Conservation (phyloP, 2,888 invertebrate species). For the Pheosia tremula region DNA sequence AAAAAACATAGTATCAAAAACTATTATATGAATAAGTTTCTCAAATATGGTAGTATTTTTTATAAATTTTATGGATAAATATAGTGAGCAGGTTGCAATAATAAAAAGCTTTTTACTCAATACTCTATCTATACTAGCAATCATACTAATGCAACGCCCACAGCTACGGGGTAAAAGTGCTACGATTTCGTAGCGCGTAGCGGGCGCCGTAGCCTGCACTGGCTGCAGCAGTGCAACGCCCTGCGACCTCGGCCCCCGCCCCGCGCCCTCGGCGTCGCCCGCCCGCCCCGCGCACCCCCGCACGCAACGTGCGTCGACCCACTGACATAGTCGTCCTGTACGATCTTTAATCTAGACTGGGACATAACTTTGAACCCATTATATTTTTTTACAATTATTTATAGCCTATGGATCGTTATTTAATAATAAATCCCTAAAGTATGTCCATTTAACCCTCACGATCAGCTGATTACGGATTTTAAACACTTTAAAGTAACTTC, state of each 20-base stretch:
- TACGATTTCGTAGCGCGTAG: constrained; percentile 59
- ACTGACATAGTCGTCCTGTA: constrained; percentile 78
- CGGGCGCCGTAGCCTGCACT: constrained; percentile 66
- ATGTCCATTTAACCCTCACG: neutral
- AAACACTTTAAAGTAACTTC: neutral
- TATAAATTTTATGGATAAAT: too few species aligned
- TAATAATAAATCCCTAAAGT: neutral
- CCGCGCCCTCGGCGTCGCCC: constrained; percentile 30
- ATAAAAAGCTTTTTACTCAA: neutral
- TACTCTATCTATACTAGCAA: neutral
- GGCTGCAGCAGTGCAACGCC: constrained; percentile 79
- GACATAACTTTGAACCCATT: constrained; percentile 53
- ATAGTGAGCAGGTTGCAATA: too few species aligned
- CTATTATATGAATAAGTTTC: neutral
- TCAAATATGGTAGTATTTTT: too few species aligned
- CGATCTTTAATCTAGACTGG: constrained; percentile 79
- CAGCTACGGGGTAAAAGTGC: constrained; percentile 55
- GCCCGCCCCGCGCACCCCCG: constrained; percentile 51
- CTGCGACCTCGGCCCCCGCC: constrained; percentile 51
- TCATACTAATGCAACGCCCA: constrained; percentile 30
- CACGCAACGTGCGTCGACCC: constrained; percentile 83
- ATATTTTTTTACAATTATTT: constrained; percentile 29
- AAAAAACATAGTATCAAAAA: neutral
- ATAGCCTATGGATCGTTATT: constrained; percentile 21
- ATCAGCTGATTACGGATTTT: neutral